Percentiles rank a stretch among this genome's conserved stretches.
These are phyloP conservation scores for Nestor notabilis DNA, from an alignment of 2,113 vertebrate species.

Conservation along the genomic window DNA sequence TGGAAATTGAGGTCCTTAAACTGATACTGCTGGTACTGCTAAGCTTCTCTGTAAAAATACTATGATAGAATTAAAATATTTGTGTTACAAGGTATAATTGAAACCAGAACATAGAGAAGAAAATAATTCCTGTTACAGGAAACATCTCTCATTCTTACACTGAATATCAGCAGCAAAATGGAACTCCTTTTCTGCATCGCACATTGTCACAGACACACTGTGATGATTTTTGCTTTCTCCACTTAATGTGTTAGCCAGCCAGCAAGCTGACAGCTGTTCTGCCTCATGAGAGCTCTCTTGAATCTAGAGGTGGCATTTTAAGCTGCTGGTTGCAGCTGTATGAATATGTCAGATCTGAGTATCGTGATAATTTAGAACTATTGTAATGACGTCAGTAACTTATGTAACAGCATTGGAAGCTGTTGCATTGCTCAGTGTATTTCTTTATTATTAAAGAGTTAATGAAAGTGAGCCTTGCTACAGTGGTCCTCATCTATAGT, in stretches of 20 bases:
- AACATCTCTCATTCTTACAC: not conserved
- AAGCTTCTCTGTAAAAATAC: not conserved
- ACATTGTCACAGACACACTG: not conserved
- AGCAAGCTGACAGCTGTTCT: not conserved
- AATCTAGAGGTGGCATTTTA: not conserved
- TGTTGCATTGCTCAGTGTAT: not conserved
- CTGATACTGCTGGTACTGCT: not conserved
- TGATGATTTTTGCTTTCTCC: not conserved
- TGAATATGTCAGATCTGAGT: not conserved
- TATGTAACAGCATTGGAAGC: not conserved
- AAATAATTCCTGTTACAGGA: not conserved
- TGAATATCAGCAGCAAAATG: not conserved
- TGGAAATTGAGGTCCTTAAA: not conserved
- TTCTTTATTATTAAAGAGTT: not conserved
- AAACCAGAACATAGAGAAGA: not conserved
- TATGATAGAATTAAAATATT: not conserved
- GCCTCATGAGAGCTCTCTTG: not conserved
- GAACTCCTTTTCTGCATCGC: not conserved
- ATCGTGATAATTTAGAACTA: not conserved
- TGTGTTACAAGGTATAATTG: not conserved
- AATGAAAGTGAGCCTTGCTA: not conserved
- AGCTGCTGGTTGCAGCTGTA: constrained; percentile 3
- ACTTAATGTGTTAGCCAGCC: not conserved
- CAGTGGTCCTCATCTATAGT: not conserved
- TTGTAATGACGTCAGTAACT: not conserved